A percentile compares a stretch with the other conserved stretches of the same genome.
Conservation (phyloP, 2,113 vertebrate species). For the Melanerpes formicivorus region DNA sequence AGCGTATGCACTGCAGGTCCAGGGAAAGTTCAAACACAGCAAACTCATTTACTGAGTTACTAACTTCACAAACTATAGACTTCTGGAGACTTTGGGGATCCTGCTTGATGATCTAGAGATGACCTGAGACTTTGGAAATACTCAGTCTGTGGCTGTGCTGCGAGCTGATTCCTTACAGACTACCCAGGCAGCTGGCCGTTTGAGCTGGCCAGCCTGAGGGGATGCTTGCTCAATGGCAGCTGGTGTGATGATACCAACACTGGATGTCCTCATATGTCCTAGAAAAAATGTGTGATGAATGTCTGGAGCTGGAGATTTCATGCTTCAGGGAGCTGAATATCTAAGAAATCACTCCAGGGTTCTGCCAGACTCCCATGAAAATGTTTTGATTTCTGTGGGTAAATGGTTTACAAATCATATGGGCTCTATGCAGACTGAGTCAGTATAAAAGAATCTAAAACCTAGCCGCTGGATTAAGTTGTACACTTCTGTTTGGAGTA, state of each 20-base stretch:
- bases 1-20: fast-evolving
- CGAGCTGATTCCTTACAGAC: neutral
- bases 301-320: neutral
- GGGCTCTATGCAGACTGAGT: neutral
- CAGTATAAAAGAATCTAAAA: neutral
- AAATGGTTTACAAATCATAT: neutral
- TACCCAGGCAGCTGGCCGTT: neutral
- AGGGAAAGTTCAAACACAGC: neutral
- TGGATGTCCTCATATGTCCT: neutral
- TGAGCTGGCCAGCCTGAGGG: neutral
- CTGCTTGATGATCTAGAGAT: neutral
- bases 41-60: neutral
- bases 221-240: neutral
- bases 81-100: neutral
- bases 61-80: neutral
- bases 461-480: neutral
- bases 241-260: neutral
- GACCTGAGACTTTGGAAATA: neutral
- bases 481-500: neutral
- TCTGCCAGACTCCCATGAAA: neutral
- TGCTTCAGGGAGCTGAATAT: neutral
- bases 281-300: neutral
- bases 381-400: neutral
- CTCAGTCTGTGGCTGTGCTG: neutral
- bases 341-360: neutral